These are phyloP conservation scores for Gallinago stenura DNA, from an alignment of 2,797 vertebrate species.

Conservation along the genomic window DNA sequence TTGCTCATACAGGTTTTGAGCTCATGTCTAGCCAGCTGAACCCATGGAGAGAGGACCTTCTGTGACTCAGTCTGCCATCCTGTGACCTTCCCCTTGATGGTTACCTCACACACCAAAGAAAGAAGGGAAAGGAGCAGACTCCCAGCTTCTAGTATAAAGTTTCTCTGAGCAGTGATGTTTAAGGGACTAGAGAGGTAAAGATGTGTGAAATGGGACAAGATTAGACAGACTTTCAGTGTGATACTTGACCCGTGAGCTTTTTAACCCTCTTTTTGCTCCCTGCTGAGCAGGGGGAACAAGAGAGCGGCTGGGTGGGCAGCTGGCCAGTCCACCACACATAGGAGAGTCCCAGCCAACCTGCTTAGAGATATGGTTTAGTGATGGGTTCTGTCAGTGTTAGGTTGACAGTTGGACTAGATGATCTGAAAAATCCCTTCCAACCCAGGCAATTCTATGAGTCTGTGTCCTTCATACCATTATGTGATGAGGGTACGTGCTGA, in stretches of 20 bases:
- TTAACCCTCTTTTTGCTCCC: not conserved
- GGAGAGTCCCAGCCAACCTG: not conserved
- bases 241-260: not conserved
- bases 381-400: too few species aligned
- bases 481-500: not conserved
- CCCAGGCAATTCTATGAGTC: too few species aligned
- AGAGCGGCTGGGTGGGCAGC: fast-evolving
- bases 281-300: not conserved
- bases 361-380: too few species aligned
- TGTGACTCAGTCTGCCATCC: not conserved
- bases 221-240: not conserved
- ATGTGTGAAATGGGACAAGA: not conserved
- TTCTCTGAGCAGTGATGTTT: not conserved
- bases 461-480: not conserved
- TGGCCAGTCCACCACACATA: not conserved
- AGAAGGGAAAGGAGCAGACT: not conserved
- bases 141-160: not conserved
- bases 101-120: not conserved
- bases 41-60: not conserved
- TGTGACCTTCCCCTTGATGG: not conserved
- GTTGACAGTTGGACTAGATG: too few species aligned
- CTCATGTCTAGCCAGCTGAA: not conserved
- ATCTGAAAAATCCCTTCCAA: too few species aligned
- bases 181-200: not conserved
- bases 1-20: not conserved